Conservation (phyloP, 2,113 vertebrate genomes). For the Ochotona princeps region DNA sequence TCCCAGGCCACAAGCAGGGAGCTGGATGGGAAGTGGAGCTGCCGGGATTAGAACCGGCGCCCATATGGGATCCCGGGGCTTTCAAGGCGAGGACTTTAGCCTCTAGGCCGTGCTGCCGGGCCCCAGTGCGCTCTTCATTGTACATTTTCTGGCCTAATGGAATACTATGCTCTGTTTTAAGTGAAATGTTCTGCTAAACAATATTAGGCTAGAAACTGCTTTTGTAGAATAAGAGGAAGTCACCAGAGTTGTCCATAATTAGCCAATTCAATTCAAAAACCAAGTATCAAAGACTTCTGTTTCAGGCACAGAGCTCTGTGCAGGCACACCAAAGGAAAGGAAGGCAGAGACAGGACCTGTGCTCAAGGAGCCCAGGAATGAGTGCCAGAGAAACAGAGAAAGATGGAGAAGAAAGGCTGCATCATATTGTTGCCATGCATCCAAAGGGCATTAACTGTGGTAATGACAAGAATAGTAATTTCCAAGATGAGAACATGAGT, state of each 20-base stretch:
- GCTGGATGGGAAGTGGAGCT: no score
- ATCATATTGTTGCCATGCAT: background rate
- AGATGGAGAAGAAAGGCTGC: background rate
- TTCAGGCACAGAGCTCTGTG: background rate
- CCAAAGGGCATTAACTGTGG: background rate
- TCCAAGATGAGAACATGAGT: constrained; percentile 6
- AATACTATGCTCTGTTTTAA: background rate
- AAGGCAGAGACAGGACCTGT: background rate
- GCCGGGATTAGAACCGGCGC: no score
- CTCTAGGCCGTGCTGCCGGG: no score
- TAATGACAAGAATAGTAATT: background rate
- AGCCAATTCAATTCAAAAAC: constrained; percentile 29
- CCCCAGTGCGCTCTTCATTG: no score
- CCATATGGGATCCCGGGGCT: no score
- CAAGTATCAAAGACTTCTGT: background rate
- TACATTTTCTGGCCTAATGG: background rate
- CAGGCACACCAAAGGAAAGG: background rate
- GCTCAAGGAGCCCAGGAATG: background rate
- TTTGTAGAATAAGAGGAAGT: constrained; percentile 45
- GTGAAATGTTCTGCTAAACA: background rate
- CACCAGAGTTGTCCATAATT: background rate
- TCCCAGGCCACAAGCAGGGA: no score
- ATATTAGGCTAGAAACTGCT: constrained; percentile 19
- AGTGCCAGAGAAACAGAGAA: background rate
- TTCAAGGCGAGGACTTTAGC: no score